Evolutionary conservation across 1,140 invertebrate genomes (phyloP), one percentile per base, ranked within the genome.

Genomic region (Zaprionus ghesquierei): DNA sequence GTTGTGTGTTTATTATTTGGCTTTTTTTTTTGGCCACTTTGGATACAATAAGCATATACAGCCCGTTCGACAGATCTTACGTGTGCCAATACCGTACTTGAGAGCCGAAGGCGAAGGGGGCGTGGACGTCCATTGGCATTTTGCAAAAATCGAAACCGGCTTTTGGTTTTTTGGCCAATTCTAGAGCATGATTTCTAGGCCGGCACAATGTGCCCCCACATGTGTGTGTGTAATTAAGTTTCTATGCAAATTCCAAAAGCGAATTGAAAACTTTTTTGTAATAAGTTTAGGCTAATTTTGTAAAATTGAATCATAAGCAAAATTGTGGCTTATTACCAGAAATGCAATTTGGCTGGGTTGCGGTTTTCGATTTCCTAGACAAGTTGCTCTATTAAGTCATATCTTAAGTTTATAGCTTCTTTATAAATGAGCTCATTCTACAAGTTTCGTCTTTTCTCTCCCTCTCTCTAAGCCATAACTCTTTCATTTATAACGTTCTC

Each of bases 61-160:
- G 5, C 18, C 3, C 31, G n/a, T 46, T 51, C 49, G 12, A 51
- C 13, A 62, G 20, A 38, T 38, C 31, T 53, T 70, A n/a, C 33
- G 10, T 65, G 20, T 59, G 25, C 31, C 51, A 35, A 64, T 59
- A 46, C 69, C 49, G 46, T 66, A 60, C 54, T 72, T 72, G 54
- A 70, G 51, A 72, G 35, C 49, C 10, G 69, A 72, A 66, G 56
- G 46, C 49, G 20, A 41, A 41, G 6, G 35, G 35, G 35, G 35
- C 35, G 35, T n/a, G 35, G 2, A 41, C 35, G 2, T 1, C 20
- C 12, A 15, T 81, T 81, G 62, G 58, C 73, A 77, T 72, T 77
- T 68, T 62, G 35, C n/a, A 49, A 79, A 73, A 70, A 78, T 31
- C 27, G 51, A 80, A 85, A 85, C 81, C 77, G 81, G 81, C 78